A percentile compares a stretch with the other conserved stretches of the same genome.
Evolutionary conservation across 2,113 vertebrate genomes (phyloP).

Genomic region (Dolichallabes microphthalmus): DNA sequence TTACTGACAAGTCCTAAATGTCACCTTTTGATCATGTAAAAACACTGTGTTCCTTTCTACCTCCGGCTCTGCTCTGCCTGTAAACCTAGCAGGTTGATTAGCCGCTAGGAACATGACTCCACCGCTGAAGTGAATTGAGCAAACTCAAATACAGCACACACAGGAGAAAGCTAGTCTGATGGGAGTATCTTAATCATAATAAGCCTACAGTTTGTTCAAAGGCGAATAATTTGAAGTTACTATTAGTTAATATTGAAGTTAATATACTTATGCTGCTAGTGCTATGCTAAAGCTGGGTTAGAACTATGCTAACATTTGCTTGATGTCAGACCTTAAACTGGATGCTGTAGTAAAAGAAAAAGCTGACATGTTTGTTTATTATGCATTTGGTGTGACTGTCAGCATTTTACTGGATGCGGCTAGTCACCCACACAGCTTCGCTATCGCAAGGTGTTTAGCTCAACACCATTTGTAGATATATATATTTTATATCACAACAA

Average conservation of each 20-base stretch:
- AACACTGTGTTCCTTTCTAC: not conserved
- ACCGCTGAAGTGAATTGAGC: not conserved
- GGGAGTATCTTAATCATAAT: not conserved
- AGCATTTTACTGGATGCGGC: not conserved
- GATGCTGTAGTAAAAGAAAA: not conserved
- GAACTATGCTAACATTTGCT: not conserved
- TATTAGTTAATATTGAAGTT: too few species aligned
- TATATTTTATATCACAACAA: not conserved
- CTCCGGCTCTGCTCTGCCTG: not conserved
- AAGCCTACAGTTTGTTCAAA: not conserved
- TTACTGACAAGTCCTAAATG: not conserved
- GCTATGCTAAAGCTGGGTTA: not conserved
- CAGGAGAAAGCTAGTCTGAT: not conserved
- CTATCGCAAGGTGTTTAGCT: not conserved
- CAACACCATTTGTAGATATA: not conserved
- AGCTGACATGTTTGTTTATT: not conserved
- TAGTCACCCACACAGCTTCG: not conserved
- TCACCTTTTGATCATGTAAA: not conserved
- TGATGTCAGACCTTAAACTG: not conserved
- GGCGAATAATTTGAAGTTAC: not conserved
- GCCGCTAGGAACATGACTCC: not conserved
- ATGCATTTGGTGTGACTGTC: not conserved
- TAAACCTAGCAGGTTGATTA: not conserved
- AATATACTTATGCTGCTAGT: too few species aligned
- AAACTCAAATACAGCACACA: not conserved